Evolutionary conservation across 2,113 vertebrate species (phyloP), one percentile per base, ranked within the genome.

Genomic region (Ondatra zibethicus): DNA sequence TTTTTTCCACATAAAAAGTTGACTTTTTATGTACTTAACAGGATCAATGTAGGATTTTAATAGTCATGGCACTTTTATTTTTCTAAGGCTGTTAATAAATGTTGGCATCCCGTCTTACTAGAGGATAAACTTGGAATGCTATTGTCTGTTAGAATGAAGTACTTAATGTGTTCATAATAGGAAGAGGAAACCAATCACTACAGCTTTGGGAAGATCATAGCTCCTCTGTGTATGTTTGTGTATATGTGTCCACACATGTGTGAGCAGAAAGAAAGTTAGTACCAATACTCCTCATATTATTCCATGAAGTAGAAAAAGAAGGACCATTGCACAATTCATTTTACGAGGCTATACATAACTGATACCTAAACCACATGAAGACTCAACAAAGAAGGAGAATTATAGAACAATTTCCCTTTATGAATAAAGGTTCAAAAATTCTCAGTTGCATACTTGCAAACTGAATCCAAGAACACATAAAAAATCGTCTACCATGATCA

Each of bases 1-100:
- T 76, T 91, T 75, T 95, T 39, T 91, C n/a, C n/a, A n/a, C n/a
- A n/a, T n/a, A n/a, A n/a, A n/a, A n/a, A n/a, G n/a, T 78, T 94
- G 39, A 75, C 10, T 84, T 91, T 92, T 16, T 81, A 39, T 39
- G 5, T 85, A 91, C n/a, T 61, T 19, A 96, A 73, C 52, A 68
- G 58, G 61, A 92, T 93, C 45, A 95, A 87, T 27, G 36, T 33
- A 85, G 75, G 29, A 70, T 81, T 93, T 85, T 88, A 86, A 52
- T 70, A 80, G 11, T 42, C 52, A 68, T 68, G 52, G 16, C 33
- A 65, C 78, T 39, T 78, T 52, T 21, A 5, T 88, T 84, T 55
- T 81, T 95, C 9, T 45, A 58, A 47, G 82, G 7, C 39, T 86
- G 25, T 81, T 76, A 95, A 81, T 88, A 84, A 95, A 94, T 80